Conservation (phyloP, 2,888 invertebrate genomes). For the Ormia ochracea region DNA sequence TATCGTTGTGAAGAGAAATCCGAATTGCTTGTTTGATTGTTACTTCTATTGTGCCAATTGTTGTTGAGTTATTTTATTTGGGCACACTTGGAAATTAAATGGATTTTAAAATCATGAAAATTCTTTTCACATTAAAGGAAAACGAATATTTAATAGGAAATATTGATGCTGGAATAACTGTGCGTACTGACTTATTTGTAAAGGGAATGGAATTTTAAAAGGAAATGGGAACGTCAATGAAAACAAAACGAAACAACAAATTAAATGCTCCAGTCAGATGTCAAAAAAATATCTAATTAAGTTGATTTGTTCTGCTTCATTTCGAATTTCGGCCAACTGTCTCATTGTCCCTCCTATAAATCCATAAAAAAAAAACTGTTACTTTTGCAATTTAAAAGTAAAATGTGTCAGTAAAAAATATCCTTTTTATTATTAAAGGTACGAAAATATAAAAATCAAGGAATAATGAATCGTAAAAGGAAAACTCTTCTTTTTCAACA, state of each 20-base stretch:
- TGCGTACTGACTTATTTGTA: neutral
- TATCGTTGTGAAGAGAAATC: no score
- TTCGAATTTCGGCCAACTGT: neutral
- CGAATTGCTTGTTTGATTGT: no score
- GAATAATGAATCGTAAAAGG: no score
- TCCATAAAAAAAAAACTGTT: neutral
- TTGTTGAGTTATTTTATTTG: no score
- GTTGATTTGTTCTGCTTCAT: neutral
- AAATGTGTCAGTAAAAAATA: no score
- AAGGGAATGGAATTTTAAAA: neutral
- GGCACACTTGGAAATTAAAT: no score
- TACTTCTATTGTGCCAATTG: no score
- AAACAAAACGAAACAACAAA: neutral
- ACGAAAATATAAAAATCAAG: no score
- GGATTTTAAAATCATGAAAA: no score
- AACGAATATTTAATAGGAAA: no score
- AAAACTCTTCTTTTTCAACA: no score
- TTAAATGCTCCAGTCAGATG: neutral
- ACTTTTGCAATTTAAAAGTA: neutral
- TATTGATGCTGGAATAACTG: neutral
- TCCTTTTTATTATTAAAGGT: neutral
- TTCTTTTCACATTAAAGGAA: no score
- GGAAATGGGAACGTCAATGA: neutral
- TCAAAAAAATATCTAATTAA: conserved; percentile 13
- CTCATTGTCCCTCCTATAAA: neutral